Percentiles rank a stretch among this genome's conserved stretches.
Conservation (phyloP, 2,888 invertebrate genomes). For the Galerucella calmariensis region DNA sequence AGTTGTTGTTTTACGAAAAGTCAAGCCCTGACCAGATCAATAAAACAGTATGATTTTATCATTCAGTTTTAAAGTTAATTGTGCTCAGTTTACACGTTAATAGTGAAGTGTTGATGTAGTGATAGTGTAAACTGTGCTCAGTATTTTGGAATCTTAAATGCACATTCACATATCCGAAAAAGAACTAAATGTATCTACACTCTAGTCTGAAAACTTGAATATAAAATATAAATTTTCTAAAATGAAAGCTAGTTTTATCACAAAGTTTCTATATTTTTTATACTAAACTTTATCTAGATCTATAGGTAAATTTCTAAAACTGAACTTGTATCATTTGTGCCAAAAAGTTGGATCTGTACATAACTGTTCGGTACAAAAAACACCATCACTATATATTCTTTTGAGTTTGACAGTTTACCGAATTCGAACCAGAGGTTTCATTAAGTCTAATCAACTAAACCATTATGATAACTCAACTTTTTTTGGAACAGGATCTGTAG, state of each 20-base stretch:
- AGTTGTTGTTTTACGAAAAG: constrained; percentile 14
- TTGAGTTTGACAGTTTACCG: background rate
- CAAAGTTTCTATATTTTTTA: constrained; percentile 1
- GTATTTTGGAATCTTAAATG: background rate
- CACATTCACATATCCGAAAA: background rate
- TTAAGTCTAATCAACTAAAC: background rate
- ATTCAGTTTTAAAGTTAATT: no score
- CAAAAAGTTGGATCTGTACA: background rate
- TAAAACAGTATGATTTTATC: background rate
- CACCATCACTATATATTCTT: background rate
- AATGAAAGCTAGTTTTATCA: no score
- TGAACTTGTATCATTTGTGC: background rate
- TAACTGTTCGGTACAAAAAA: background rate
- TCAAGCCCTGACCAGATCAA: constrained; percentile 5
- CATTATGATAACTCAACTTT: no score
- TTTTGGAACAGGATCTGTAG: no score
- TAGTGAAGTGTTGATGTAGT: background rate
- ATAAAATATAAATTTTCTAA: background rate
- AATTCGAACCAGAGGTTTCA: background rate
- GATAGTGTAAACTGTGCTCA: no score
- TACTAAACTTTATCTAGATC: background rate
- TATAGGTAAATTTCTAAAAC: background rate
- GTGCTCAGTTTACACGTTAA: no score
- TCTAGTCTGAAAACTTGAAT: background rate
- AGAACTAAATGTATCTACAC: background rate